Conservation (phyloP, 2,797 vertebrate species). For the Sebastes minor region DNA sequence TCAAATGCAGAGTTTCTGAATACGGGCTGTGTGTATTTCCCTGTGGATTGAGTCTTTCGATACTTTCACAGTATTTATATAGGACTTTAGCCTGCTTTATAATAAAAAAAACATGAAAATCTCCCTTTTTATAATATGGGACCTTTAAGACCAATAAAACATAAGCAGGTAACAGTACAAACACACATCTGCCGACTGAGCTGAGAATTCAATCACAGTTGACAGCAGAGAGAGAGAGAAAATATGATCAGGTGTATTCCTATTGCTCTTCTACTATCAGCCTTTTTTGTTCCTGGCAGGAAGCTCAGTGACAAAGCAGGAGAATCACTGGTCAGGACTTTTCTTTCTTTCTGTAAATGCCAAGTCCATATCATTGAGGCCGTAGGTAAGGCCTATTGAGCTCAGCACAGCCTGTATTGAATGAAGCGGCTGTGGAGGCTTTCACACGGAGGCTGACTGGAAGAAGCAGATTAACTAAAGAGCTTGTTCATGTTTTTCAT, state of each 20-base stretch:
- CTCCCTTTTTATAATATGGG: too few species aligned
- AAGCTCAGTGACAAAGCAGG: constrained; percentile 27
- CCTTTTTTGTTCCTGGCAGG: not conserved
- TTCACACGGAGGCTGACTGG: not conserved
- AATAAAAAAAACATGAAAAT: too few species aligned
- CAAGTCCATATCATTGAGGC: constrained; percentile 7
- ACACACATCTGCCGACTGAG: not conserved
- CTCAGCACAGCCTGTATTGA: constrained; percentile 3
- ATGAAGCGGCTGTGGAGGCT: not conserved
- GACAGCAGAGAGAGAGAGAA: not conserved
- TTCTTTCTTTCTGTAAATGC: constrained; percentile 10
- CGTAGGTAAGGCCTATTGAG: constrained; percentile 13
- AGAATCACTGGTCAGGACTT: constrained; percentile 12
- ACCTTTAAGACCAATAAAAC: not conserved
- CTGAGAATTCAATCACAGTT: not conserved
- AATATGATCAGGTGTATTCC: not conserved
- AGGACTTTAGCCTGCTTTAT: too few species aligned
- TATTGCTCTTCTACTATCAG: not conserved
- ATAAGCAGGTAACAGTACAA: rapidly evolving
- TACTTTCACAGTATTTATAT: too few species aligned
- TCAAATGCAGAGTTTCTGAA: too few species aligned
- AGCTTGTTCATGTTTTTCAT: constrained; percentile 7
- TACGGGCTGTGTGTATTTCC: too few species aligned
- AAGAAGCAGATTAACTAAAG: constrained; percentile 28
- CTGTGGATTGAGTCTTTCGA: too few species aligned